Percentiles rank a stretch among this genome's conserved stretches.
Evolutionary conservation across 1,140 invertebrate genomes (phyloP).

Genomic region (Listronotus bonariensis): DNA sequence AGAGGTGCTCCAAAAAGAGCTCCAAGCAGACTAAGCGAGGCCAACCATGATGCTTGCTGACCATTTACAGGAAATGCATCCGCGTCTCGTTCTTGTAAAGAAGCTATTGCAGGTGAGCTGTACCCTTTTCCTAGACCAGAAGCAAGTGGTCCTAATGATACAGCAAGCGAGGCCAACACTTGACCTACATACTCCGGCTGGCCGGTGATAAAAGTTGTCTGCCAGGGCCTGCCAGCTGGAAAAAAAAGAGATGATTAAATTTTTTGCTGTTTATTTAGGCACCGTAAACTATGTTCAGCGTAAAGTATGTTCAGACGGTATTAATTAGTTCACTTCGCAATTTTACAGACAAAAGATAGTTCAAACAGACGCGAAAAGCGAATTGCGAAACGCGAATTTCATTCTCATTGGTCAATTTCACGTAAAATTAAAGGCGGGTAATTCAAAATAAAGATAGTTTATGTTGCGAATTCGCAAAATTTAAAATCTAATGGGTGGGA

Average conservation of each 20-base stretch:
- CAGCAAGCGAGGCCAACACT: slow-evolving; percentile 77
- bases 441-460: too few species aligned
- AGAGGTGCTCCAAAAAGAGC: slow-evolving; percentile 78
- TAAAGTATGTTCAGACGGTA: too few species aligned
- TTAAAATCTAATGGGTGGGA: too few species aligned
- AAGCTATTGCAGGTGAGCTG: slow-evolving; percentile 82
- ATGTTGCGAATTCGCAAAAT: too few species aligned
- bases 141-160: slow-evolving; percentile 79
- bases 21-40: slow-evolving; percentile 76
- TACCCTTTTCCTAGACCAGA: slow-evolving; percentile 83
- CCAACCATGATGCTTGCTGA: slow-evolving; percentile 82
- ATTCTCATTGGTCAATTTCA: too few species aligned
- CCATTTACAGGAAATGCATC: slow-evolving; percentile 68
- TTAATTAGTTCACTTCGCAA: too few species aligned
- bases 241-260: slow-evolving; percentile 14
- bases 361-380: too few species aligned
- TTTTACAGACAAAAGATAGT: too few species aligned
- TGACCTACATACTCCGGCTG: slow-evolving; percentile 57
- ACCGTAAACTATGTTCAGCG: too few species aligned
- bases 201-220: slow-evolving; percentile 49
- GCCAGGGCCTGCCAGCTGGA: slow-evolving; percentile 50
- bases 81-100: slow-evolving; percentile 68
- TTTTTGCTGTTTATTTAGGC: too few species aligned
- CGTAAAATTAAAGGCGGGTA: too few species aligned
- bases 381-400: too few species aligned